Evolutionary conservation across 2,888 invertebrate genomes (phyloP).

Genomic region (Seira musarum): DNA sequence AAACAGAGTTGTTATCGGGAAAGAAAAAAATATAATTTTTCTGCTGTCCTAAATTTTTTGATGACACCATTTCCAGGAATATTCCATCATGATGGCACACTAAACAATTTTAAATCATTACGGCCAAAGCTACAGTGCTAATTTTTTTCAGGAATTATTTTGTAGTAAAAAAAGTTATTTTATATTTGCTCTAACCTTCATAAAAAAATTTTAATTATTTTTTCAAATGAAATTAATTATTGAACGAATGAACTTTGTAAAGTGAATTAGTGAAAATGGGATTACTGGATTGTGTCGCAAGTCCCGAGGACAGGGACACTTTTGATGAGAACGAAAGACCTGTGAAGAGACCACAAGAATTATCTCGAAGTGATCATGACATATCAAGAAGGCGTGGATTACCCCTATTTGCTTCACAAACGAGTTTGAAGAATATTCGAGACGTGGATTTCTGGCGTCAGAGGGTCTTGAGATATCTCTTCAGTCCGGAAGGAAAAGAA

Average conservation of each 20-base stretch:
- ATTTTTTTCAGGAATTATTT: too few relatives aligned
- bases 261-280: slow-evolving; percentile 59
- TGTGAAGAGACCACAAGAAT: background rate
- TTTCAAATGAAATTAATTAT: too few relatives aligned
- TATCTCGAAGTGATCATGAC: slow-evolving; percentile 46
- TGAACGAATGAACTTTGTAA: too few relatives aligned
- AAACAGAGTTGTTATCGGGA: too few relatives aligned
- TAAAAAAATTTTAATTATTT: background rate
- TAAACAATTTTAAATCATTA: too few relatives aligned
- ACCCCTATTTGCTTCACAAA: slow-evolving; percentile 53
- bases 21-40: too few relatives aligned
- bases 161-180: background rate
- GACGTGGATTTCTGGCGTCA: slow-evolving; percentile 57
- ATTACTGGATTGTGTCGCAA: slow-evolving; percentile 57
- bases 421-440: slow-evolving; percentile 48
- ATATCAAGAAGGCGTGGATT: slow-evolving; percentile 32
- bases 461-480: slow-evolving; percentile 45
- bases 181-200: background rate
- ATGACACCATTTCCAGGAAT: too few relatives aligned
- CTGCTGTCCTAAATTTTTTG: too few relatives aligned
- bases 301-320: slow-evolving; percentile 39
- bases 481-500: slow-evolving; percentile 55
- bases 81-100: too few relatives aligned
- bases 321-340: slow-evolving; percentile 35
- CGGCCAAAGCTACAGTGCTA: too few relatives aligned